Percentiles rank a stretch among this genome's conserved stretches.
Conservation (phyloP, 2,888 invertebrate species). For the Stenurella melanura region DNA sequence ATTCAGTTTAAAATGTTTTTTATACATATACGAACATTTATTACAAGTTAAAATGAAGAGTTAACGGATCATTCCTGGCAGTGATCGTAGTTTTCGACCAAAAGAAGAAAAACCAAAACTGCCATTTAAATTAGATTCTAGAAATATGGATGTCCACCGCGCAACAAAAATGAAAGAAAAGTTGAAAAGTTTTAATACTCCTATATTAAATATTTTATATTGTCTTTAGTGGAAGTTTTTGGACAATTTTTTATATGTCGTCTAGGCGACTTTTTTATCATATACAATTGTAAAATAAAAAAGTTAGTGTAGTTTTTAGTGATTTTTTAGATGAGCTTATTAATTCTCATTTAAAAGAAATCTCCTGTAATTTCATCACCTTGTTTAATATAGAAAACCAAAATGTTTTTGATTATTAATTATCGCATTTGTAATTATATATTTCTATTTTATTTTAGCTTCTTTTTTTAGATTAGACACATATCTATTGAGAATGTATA, state of each 20-base stretch:
- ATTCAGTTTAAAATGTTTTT: constrained; percentile 52
- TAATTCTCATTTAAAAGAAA: constrained; percentile 54
- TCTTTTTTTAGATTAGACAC: constrained; percentile 54
- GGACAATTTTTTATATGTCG: constrained; percentile 72
- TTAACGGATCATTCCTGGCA: constrained; percentile 70
- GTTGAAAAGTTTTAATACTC: constrained; percentile 67
- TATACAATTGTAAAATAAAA: constrained; percentile 73
- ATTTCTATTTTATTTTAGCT: constrained; percentile 51
- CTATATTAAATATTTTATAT: constrained; percentile 70
- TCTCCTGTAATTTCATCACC: constrained; percentile 58
- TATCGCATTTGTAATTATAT: constrained; percentile 56
- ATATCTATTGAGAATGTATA: constrained; percentile 49
- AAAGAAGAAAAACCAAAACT: constrained; percentile 66
- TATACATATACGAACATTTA: constrained; percentile 64
- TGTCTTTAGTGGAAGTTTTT: constrained; percentile 68
- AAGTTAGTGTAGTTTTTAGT: constrained; percentile 69
- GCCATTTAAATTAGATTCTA: constrained; percentile 63
- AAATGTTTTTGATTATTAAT: constrained; percentile 47
- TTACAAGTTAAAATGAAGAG: constrained; percentile 64
- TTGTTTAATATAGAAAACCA: constrained; percentile 44
- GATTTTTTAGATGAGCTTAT: constrained; percentile 64
- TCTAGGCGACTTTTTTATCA: constrained; percentile 70
- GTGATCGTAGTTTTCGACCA: constrained; percentile 68
- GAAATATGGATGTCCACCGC: constrained; percentile 60
- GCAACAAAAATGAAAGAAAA: constrained; percentile 62